Evolutionary conservation across 2,113 vertebrate species (phyloP).

Genomic region (Chitala chitala): DNA sequence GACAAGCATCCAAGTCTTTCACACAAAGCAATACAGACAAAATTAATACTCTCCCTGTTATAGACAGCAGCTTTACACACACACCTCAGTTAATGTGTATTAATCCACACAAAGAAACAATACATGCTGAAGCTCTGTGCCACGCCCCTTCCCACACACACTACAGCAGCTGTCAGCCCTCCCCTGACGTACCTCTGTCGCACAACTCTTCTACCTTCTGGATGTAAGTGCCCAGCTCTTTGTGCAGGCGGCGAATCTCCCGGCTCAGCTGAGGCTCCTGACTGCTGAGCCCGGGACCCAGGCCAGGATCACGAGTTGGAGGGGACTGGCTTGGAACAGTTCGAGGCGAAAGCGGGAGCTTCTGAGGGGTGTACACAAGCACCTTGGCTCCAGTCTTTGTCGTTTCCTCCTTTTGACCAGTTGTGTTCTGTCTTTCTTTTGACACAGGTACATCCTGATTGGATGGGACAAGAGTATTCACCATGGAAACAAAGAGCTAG

Average conservation of each 20-base stretch:
- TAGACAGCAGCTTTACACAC: too few relatives aligned
- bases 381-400: conserved; percentile 45
- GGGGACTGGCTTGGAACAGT: conserved; percentile 42
- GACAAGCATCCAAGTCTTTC: not conserved
- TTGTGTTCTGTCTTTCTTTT: conserved; percentile 33
- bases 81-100: too few relatives aligned
- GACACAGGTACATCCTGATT: conserved; percentile 28
- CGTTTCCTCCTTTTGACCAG: conserved; percentile 40
- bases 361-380: conserved; percentile 46
- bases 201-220: conserved; percentile 75
- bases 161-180: not conserved
- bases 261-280: conserved; percentile 43
- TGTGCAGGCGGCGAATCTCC: conserved; percentile 67
- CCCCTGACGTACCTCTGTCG: conserved; percentile 63
- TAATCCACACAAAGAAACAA: not conserved
- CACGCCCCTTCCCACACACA: not conserved
- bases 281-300: conserved; percentile 31
- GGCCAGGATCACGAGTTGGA: conserved; percentile 53
- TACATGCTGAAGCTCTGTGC: not conserved
- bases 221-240: conserved; percentile 73
- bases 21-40: not conserved
- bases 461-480: too few relatives aligned
- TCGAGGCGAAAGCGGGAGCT: conserved; percentile 19
- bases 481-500: too few relatives aligned
- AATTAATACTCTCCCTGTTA: too few relatives aligned